Base-by-base conservation (phyloP, 2,113 vertebrate species). In the Caracal caracal region DNA sequence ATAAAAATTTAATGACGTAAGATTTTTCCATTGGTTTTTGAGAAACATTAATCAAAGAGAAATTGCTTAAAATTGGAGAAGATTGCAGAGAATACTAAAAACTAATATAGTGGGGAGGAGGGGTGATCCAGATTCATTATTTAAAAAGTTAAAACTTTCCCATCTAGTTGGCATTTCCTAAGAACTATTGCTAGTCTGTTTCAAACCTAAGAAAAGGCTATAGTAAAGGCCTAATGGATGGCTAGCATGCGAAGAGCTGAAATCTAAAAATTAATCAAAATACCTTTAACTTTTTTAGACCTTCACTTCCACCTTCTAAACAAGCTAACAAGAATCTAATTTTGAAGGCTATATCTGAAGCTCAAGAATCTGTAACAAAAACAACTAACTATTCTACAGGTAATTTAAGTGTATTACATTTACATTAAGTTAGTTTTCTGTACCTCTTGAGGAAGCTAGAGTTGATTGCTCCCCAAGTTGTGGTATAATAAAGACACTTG, bases 321-420 rank as follows among this genome's bases (percentile, higher is more conserved):
- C 99, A 99, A 95, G 99, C 99, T 93, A 99, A 99, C 98, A 99
- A 99, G 98, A 99, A 99, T 97, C 99, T 99, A 63, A 99, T 99
- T 93, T 98, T 99, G 97, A 99, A 99, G 98, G 99, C 99, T 95
- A 99, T 99, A 85, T 99, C 99, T 56, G 99, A 99, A 98, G 99
- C 99, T 87, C 99, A 99, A 98, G 99, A 99, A 97, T 99, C 99
- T 0, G 99, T 99, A 98, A 99, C 99, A 94, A 99, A 99, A 99
- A 99, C 99, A 80, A 99, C 99, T 47, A 98, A 98, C 85, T 99
- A 99, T 98, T 98, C 99, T 33, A 76, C 98, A 98, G 99, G 99
- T 99, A 99, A 98, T 94, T 86, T 87, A 81, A 81, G 49, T 93
- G n/a, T 79, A 10, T 87, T 89, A 2, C 93, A 90, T 97, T 97